Evolutionary conservation across 2,888 invertebrate species (phyloP), one percentile per base, ranked within the genome.

Genomic region (Macroteleia sp.): DNA sequence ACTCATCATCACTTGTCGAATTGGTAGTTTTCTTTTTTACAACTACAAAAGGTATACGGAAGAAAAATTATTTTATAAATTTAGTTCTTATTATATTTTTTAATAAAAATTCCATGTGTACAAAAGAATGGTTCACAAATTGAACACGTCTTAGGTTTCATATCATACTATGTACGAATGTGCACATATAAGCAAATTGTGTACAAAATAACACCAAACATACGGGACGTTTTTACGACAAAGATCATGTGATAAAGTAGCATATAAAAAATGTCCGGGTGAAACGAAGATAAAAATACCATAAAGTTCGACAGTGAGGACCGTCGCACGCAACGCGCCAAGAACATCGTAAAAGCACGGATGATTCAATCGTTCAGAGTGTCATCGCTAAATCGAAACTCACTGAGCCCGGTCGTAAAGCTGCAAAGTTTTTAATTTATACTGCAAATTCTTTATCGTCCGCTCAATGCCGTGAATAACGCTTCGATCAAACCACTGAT

Each of bases 361-460:
- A 50, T 42, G 69, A 69, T 69, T 59, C 69, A 42, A 59, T 69
- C 59, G 50, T 14, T 59, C 50, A 34, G 20, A 57, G 50, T 69
- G 50, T 59, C 69, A 42, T 50, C 50, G 46, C 57, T 50, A 46
- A 57, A 69, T 50, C 69, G 48, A 41, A 67, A 22, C 34, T 48
- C 41, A 19, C 16, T 6, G 39, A 41, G 41, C 19, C 36, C 12
- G 9, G 10, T 57, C 56, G 20, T 69, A 59, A 59, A 69, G 41
- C 17, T 22, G 22, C 39, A 25, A 28, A 56, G 44, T 46, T 56
- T 67, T 67, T 44, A 52, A 57, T 42, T 54, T 54, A 39, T 54
- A 25, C 28, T 9, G 17, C 46, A 25, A 4, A 17, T 20, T 41
- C 22, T 62, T 62, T 62, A 52, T 64, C 16, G 19, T 6, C 16